Percentiles rank a stretch among this genome's conserved stretches.
Conservation (phyloP, 1,140 invertebrate species). For the Bombyx mandarina region DNA sequence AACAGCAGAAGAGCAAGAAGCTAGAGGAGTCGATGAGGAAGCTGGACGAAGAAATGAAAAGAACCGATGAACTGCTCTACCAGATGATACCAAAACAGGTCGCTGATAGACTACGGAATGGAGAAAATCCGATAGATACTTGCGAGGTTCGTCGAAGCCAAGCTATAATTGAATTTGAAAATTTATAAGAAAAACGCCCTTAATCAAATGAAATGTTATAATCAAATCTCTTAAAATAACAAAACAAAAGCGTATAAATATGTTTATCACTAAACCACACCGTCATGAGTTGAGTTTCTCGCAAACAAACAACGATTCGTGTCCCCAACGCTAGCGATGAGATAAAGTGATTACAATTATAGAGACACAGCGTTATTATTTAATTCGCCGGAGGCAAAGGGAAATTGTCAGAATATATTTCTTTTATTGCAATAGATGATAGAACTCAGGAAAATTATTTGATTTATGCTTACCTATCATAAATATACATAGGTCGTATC, state of each 20-base stretch:
- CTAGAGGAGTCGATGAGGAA: slow-evolving; percentile 96
- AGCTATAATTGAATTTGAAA: neutral
- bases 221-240: neutral
- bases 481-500: too few relatives aligned
- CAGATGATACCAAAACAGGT: slow-evolving; percentile 99
- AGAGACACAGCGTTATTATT: too few relatives aligned
- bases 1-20: slow-evolving; percentile 96
- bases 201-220: neutral
- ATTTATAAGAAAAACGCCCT: neutral
- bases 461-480: too few relatives aligned
- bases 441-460: too few relatives aligned
- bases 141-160: slow-evolving; percentile 82
- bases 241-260: neutral
- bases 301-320: slow-evolving; percentile 6
- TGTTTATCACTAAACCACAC: neutral
- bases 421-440: too few relatives aligned
- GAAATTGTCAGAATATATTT: too few relatives aligned
- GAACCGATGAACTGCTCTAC: slow-evolving; percentile 95
- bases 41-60: slow-evolving; percentile 94
- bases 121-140: slow-evolving; percentile 94
- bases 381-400: too few relatives aligned
- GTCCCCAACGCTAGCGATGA: slow-evolving; percentile 2
- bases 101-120: slow-evolving; percentile 90
- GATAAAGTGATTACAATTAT: slow-evolving; percentile 2
- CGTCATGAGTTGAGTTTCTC: neutral